A percentile compares a stretch with the other conserved stretches of the same genome.
Evolutionary conservation across 2,888 invertebrate species (phyloP).

Genomic region (Ophion ellenae): DNA sequence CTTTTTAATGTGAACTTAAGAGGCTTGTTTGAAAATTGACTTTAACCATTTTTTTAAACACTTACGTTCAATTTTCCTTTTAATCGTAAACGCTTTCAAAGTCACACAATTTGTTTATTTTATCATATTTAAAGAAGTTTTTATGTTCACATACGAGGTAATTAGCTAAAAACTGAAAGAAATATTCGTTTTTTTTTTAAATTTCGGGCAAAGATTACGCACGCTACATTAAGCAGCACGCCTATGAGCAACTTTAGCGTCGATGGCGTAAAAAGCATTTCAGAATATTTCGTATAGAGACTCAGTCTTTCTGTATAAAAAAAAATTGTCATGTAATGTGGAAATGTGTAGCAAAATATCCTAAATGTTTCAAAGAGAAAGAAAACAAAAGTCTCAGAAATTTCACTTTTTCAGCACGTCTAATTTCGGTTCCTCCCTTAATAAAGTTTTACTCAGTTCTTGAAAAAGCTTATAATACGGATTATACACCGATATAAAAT

Average conservation of each 20-base stretch:
- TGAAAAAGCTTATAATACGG: background rate
- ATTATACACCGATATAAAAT: too few relatives aligned
- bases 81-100: too few relatives aligned
- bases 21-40: too few relatives aligned
- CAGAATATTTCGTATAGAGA: background rate
- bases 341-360: background rate
- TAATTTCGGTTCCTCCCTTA: background rate
- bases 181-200: background rate
- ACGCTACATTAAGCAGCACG: background rate
- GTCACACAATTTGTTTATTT: too few relatives aligned
- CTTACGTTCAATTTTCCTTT: too few relatives aligned
- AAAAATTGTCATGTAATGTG: background rate
- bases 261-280: background rate
- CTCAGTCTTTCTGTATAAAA: background rate
- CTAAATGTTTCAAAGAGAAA: too few relatives aligned
- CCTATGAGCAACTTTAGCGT: background rate
- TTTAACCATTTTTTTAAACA: too few relatives aligned
- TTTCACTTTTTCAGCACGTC: background rate
- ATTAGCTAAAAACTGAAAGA: too few relatives aligned
- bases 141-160: too few relatives aligned
- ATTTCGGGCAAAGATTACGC: background rate
- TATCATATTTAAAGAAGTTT: too few relatives aligned
- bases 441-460: background rate
- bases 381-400: background rate
- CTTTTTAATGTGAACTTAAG: too few relatives aligned